Percentiles rank a stretch among this genome's conserved stretches.
phyloP scores from a whole-genome alignment of 2,797 vertebrate genomes.

The Sebastes itinus region DNA sequence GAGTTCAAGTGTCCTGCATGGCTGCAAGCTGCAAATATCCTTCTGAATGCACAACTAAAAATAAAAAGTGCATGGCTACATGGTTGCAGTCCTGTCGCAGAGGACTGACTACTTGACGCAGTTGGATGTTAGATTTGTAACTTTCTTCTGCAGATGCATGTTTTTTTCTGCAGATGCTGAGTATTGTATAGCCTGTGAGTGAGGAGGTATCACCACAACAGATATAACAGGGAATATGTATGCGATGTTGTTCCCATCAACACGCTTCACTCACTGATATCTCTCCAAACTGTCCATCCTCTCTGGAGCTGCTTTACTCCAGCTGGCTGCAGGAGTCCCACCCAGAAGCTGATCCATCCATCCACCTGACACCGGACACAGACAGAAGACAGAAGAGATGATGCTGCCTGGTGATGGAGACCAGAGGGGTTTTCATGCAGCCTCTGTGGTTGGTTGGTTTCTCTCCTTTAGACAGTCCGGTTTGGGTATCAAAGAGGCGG shows the following conservation, averaged over 20 bases:
- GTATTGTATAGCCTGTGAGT: neutral
- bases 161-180: conserved; percentile 11
- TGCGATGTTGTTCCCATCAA: neutral
- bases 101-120: conserved; percentile 33
- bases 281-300: neutral
- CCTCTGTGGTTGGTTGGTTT: conserved; percentile 12
- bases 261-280: neutral
- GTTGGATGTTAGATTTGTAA: conserved; percentile 10
- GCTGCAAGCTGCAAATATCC: neutral
- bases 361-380: conserved; percentile 20
- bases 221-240: neutral
- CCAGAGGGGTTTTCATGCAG: neutral
- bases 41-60: conserved; percentile 4
- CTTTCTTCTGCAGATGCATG: conserved; percentile 42
- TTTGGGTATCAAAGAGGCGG: conserved; percentile 28
- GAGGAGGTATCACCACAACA: neutral
- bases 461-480: neutral
- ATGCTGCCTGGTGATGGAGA: conserved; percentile 7
- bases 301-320: neutral
- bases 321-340: conserved; percentile 2
- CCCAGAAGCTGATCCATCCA: conserved; percentile 24
- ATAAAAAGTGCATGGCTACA: conserved; percentile 36
- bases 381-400: conserved; percentile 4
- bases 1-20: conserved; percentile 1
- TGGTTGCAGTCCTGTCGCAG: conserved; percentile 40